phyloP scores from a whole-genome alignment of 2,797 vertebrate genomes.

The Furcifer pardalis region DNA sequence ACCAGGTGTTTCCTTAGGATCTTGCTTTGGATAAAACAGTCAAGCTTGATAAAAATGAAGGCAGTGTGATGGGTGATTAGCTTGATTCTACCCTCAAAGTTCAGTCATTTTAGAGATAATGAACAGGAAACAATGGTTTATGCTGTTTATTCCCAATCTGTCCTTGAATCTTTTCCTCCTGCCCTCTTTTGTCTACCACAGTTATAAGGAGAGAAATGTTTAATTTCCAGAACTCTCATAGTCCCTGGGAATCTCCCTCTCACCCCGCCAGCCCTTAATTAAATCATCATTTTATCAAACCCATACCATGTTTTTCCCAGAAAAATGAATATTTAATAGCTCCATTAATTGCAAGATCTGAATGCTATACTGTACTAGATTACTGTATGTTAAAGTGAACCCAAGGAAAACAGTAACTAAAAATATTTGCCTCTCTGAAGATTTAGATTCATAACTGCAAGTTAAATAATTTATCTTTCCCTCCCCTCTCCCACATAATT shows the following conservation, averaged over 20 bases:
- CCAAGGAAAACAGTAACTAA: slow-evolving; percentile 40
- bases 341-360: slow-evolving; percentile 49
- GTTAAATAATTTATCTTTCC: slow-evolving; percentile 41
- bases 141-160: slow-evolving; percentile 19
- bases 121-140: neutral
- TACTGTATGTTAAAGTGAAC: slow-evolving; percentile 16
- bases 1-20: too few relatives aligned
- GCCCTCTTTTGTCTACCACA: slow-evolving; percentile 26
- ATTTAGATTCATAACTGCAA: slow-evolving; percentile 54
- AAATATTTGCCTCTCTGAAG: slow-evolving; percentile 46
- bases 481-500: slow-evolving; percentile 1
- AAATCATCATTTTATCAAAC: slow-evolving; percentile 18
- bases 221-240: slow-evolving; percentile 20
- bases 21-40: too few relatives aligned
- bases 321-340: slow-evolving; percentile 50
- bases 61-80: neutral
- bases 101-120: neutral
- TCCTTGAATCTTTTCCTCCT: slow-evolving; percentile 38
- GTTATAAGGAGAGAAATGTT: slow-evolving; percentile 31
- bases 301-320: neutral
- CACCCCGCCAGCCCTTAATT: neutral
- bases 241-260: neutral
- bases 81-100: neutral
- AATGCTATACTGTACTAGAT: slow-evolving; percentile 49
- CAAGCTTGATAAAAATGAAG: neutral